Evolutionary conservation across 2,888 invertebrate species (phyloP).

Genomic region (Ceramica pisi): DNA sequence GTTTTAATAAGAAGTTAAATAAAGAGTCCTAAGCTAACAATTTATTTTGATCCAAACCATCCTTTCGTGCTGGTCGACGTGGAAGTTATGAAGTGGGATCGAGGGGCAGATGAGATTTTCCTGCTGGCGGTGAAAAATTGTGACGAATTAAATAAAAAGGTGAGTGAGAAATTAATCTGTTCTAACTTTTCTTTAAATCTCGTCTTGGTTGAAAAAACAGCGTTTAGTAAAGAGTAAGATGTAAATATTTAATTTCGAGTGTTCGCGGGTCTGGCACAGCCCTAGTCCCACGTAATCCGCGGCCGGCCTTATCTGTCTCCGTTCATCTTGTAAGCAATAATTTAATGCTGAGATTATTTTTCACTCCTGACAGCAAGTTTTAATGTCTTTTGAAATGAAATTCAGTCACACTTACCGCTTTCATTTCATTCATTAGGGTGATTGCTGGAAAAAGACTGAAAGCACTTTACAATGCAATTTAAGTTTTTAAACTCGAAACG

Average conservation of each 20-base stretch:
- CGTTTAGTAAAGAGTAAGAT: constrained; percentile 20
- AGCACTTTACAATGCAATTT: constrained; percentile 34
- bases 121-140: constrained; percentile 48
- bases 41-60: constrained; percentile 67
- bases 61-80: constrained; percentile 53
- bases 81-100: constrained; percentile 64
- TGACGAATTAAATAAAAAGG: constrained; percentile 49
- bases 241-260: constrained; percentile 21
- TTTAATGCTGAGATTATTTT: constrained; percentile 87
- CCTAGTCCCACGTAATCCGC: constrained; percentile 73
- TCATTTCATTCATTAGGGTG: constrained; percentile 73
- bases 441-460: constrained; percentile 59
- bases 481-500: constrained; percentile 4
- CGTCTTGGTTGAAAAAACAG: constrained; percentile 22
- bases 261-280: constrained; percentile 45
- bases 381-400: constrained; percentile 88
- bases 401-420: constrained; percentile 81
- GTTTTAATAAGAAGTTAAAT: constrained; percentile 70
- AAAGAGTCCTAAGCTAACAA: constrained; percentile 70
- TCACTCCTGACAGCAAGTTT: constrained; percentile 88
- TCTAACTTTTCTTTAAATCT: constrained; percentile 19
- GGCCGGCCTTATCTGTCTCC: constrained; percentile 80
- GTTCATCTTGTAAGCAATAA: constrained; percentile 88
- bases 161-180: constrained; percentile 35
- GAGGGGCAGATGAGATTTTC: constrained; percentile 62